phyloP scores from a whole-genome alignment of 2,888 invertebrate species.

The Sepiola atlantica region DNA sequence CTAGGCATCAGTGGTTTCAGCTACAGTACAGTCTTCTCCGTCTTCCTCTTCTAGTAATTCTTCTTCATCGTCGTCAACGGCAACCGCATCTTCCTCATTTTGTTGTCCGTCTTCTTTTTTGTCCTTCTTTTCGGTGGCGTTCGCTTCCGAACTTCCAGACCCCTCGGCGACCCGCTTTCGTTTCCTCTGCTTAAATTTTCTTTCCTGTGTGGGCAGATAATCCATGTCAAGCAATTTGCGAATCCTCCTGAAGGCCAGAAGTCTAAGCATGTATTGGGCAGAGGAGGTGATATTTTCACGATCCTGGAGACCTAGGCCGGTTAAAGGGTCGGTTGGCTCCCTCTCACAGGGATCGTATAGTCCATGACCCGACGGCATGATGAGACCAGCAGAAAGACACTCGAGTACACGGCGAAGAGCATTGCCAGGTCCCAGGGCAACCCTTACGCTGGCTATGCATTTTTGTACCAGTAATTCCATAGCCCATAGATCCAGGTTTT shows the following conservation, averaged over 20 bases:
- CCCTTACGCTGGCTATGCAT: constrained; percentile 35
- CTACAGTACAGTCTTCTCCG: neutral
- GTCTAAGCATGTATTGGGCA: constrained; percentile 45
- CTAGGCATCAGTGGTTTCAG: neutral
- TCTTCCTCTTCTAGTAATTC: neutral
- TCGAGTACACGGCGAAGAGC: constrained; percentile 41
- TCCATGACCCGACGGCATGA: constrained; percentile 34
- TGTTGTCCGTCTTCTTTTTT: neutral
- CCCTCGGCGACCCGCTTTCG: constrained; percentile 35
- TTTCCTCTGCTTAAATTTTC: constrained; percentile 38
- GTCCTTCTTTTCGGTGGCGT: constrained; percentile 34
- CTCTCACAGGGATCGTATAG: constrained; percentile 43
- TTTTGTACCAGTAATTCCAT: constrained; percentile 42
- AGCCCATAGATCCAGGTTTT: constrained; percentile 16
- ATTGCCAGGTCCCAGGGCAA: constrained; percentile 24
- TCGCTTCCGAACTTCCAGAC: neutral
- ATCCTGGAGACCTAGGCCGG: neutral
- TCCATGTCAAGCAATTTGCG: constrained; percentile 42
- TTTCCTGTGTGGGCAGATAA: neutral
- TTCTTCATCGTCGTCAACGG: neutral
- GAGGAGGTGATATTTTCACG: constrained; percentile 34
- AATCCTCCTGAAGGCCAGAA: constrained; percentile 38
- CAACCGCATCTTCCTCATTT: neutral
- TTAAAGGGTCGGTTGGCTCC: constrained; percentile 40
- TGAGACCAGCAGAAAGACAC: constrained; percentile 40